Base-by-base conservation (phyloP, 2,113 vertebrate species). In the Blennius ocellaris region DNA sequence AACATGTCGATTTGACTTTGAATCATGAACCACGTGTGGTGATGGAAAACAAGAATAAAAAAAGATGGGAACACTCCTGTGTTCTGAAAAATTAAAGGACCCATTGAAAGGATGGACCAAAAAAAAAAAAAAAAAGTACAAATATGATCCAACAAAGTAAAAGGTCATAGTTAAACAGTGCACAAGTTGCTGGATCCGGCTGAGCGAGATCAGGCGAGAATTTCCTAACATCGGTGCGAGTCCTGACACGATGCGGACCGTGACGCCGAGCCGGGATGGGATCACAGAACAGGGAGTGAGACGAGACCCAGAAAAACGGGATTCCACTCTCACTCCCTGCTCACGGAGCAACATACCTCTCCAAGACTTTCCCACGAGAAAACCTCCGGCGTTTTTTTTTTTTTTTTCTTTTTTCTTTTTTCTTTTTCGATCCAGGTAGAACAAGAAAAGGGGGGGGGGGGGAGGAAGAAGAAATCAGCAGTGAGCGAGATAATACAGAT, bases 281-380 rank as follows among this genome's bases (percentile, higher is more conserved):
- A 86, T 85, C 59, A 44, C 38, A 9, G 77, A 84, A 63, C 72
- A 63, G 75, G 82, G 80, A 88, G 88, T 74, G 82, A 84, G 85
- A 68, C 76, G 53, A 60, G 70, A 89, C 86, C 92, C 83, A 36
- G 92, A 93, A 93, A 90, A 91, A 91, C 91, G 86, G 87, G 92
- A 93, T 93, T 92, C 90, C 91, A 41, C 69, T 78, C 80, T 84
- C 81, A 75, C 75, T 87, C 59, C 78, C 64, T 85, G 86, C 87
- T 89, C 80, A 89, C 80, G 65, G 89, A 75, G 82, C 87, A 81
- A 76, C 90, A 93, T 93, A 91, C 90, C 83, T 76, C 68, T 71
- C 69, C 66, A 39, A 85, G 85, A 91, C 74, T 90, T 92, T 93
- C 92, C 92, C 92, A 93, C 86, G 92, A 92, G 92, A 93, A 93